A percentile compares a stretch with the other conserved stretches of the same genome.
phyloP scores from a whole-genome alignment of 2,888 invertebrate genomes.

The Trilocha varians region DNA sequence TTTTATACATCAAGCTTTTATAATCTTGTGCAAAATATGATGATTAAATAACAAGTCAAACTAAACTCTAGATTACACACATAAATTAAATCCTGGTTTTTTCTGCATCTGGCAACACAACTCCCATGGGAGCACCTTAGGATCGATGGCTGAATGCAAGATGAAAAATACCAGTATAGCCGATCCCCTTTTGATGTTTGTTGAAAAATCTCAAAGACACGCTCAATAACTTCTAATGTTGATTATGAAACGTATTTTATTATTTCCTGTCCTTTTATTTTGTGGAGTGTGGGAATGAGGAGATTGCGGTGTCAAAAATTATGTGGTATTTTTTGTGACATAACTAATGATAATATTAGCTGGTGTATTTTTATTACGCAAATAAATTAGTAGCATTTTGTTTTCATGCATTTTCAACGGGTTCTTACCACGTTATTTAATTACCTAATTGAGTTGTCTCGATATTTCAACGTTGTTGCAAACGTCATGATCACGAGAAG shows the following conservation, averaged over 20 bases:
- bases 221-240: not conserved
- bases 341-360: not conserved
- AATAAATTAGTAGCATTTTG: no score
- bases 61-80: no score
- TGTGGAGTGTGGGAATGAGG: not conserved
- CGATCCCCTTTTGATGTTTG: constrained; percentile 4
- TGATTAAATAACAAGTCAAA: no score
- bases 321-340: not conserved
- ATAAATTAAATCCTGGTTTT: no score
- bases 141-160: constrained; percentile 1
- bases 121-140: constrained; percentile 13
- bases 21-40: no score
- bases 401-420: no score
- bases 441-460: no score
- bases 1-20: no score
- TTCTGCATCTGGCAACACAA: no score
- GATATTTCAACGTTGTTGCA: no score
- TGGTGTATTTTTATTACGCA: not conserved
- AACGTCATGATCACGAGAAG: no score
- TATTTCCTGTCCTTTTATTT: not conserved
- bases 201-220: not conserved
- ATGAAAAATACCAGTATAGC: constrained; percentile 12
- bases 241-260: not conserved
- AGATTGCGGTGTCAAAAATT: not conserved
- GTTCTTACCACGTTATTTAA: no score